phyloP scores from a whole-genome alignment of 2,113 vertebrate genomes.

The Istiophorus platypterus region DNA sequence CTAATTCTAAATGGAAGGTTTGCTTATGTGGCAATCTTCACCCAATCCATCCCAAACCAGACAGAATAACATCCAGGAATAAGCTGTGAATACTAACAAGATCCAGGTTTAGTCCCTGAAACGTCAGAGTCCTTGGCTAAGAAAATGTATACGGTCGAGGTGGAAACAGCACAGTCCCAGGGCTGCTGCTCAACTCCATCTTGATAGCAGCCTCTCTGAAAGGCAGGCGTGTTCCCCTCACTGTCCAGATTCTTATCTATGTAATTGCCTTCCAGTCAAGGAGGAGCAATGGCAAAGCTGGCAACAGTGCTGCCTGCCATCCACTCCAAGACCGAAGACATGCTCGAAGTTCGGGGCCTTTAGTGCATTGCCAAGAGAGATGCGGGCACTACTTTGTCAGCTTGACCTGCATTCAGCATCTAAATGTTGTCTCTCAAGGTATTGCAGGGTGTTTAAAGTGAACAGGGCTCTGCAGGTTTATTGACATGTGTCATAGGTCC shows the following conservation, averaged over 20 bases:
- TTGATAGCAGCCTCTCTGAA: constrained; percentile 67
- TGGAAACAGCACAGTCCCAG: constrained; percentile 26
- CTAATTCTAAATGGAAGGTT: not conserved
- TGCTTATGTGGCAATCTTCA: not conserved
- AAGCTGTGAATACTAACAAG: not conserved
- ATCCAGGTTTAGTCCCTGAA: not conserved
- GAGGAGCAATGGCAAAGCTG: constrained; percentile 43
- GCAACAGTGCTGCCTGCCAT: constrained; percentile 45
- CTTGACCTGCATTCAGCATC: constrained; percentile 34
- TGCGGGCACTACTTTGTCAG: constrained; percentile 32
- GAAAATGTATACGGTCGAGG: constrained; percentile 8
- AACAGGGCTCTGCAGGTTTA: not conserved
- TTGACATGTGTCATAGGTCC: constrained; percentile 13
- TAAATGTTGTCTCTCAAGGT: constrained; percentile 21
- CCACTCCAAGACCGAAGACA: constrained; percentile 59
- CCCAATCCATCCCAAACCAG: not conserved
- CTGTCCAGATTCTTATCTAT: constrained; percentile 76
- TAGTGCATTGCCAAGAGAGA: constrained; percentile 51
- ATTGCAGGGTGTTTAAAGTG: not conserved
- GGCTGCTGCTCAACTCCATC: constrained; percentile 58
- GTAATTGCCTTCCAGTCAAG: constrained; percentile 77
- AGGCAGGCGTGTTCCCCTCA: constrained; percentile 65
- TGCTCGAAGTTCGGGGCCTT: constrained; percentile 48
- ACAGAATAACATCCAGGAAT: not conserved
- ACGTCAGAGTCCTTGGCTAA: not conserved